Percentiles rank a stretch among this genome's conserved stretches.
Evolutionary conservation across 2,888 invertebrate genomes (phyloP).

Genomic region (Willowsia nigromaculata): DNA sequence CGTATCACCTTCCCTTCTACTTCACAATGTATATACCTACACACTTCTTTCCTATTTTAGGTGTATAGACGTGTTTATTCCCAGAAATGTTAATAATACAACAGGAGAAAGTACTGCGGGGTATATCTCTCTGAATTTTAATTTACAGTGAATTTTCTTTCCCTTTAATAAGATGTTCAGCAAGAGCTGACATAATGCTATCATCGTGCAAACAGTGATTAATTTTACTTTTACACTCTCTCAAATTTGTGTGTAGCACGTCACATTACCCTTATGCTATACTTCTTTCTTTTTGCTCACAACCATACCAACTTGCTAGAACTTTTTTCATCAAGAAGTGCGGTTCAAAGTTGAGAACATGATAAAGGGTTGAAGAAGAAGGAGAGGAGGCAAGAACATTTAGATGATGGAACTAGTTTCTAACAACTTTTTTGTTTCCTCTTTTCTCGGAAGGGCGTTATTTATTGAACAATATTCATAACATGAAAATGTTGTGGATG

Average conservation of each 20-base stretch:
- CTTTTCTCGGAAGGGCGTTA: slow-evolving; percentile 10
- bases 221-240: neutral
- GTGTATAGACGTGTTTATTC: too few relatives aligned
- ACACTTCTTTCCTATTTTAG: too few relatives aligned
- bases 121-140: slow-evolving; percentile 13
- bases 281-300: neutral
- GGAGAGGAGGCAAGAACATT: neutral
- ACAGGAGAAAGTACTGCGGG: neutral
- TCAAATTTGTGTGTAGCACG: neutral
- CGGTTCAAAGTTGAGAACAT: slow-evolving; percentile 1
- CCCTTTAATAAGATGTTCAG: neutral
- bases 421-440: slow-evolving; percentile 16
- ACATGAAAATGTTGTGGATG: neutral
- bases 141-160: neutral
- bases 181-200: neutral
- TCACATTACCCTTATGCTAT: neutral
- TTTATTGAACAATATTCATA: slow-evolving; percentile 37
- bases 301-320: neutral
- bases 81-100: neutral
- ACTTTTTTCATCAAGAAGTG: slow-evolving; percentile 33
- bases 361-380: neutral
- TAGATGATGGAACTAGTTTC: slow-evolving; percentile 15
- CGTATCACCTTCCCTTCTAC: neutral
- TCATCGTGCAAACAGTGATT: slow-evolving; percentile 23
- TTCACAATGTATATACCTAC: too few relatives aligned